Evolutionary conservation across 2,888 invertebrate species (phyloP), one percentile per base, ranked within the genome.

Genomic region (Drosophila setosimentum): DNA sequence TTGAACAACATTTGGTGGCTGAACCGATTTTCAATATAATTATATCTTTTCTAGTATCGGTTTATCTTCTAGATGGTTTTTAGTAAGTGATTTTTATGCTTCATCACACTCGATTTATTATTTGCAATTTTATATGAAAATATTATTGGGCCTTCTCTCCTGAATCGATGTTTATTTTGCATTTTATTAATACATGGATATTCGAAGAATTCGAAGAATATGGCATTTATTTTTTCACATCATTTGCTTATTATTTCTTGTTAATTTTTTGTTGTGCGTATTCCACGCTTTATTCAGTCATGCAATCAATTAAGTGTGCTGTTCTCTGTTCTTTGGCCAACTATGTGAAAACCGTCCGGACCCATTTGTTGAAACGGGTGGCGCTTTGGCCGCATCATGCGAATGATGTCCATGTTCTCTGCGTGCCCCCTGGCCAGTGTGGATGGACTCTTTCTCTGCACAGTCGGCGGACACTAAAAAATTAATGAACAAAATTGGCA

Each of bases 401-500:
- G 42, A 49, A 65, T 80, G 65, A 82, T 82, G 66, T 62, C 42
- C 63, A 55, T 61, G 69, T 51, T 33, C 40, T 53, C 32, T 24
- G n/a, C 29, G 27, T 53, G 32, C 32, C 29, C 33, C 16, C 21
- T 13, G 48, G 24, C 7, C 30, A n/a, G 33, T 32, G 5, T 45
- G 45, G 8, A 16, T 32, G 30, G 35, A 7, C n/a, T 11, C 48
- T 21, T 21, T 21, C 16, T 32, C 37, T 59, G 27, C 32, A 29
- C 63, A 24, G 40, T 50, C 69, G 35, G 33, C 75, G 81, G 40
- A 68, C 73, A 78, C 90, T 90, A 85, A 90, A 85, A 85, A 80
- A 90, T 85, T 90, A 90, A 85, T 85, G 89, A 76, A 85, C 90
- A 45, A 86, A 88, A 85, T 65, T 82, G 76, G 59, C 78, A 40